phyloP scores from a whole-genome alignment of 2,888 invertebrate species.

The Drosophila yooni region DNA sequence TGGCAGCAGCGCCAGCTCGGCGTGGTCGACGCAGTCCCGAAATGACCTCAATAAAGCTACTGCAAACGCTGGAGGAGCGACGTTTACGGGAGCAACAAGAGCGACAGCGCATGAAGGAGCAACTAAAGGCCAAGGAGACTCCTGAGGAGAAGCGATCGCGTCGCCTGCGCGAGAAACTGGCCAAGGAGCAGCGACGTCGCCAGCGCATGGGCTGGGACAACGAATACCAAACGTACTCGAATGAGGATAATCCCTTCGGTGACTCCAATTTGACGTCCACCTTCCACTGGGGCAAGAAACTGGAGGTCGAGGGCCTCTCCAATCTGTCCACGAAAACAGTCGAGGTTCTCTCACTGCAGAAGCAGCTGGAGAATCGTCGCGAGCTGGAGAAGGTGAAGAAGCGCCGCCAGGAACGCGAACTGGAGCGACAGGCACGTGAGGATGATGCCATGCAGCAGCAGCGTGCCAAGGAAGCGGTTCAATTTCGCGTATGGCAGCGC shows the following conservation, averaged over 20 bases:
- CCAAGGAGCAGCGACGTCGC: conserved; percentile 93
- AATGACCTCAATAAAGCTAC: conserved; percentile 86
- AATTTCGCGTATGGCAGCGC: conserved; percentile 96
- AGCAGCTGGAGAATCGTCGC: conserved; percentile 95
- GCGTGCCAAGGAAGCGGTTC: conserved; percentile 94
- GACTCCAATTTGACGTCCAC: conserved; percentile 97
- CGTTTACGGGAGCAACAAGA: conserved; percentile 88
- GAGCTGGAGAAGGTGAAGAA: conserved; percentile 98
- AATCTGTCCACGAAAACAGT: conserved; percentile 92
- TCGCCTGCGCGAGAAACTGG: conserved; percentile 95
- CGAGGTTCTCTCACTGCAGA: conserved; percentile 92
- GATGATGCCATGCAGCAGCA: conserved; percentile 94
- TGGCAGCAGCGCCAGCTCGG: not conserved
- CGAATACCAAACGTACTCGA: conserved; percentile 98
- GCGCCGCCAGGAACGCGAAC: conserved; percentile 93
- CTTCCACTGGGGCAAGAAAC: conserved; percentile 98
- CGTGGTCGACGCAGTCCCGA: conserved; percentile 29
- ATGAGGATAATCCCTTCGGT: conserved; percentile 99
- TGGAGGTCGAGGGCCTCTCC: conserved; percentile 95
- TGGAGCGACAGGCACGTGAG: conserved; percentile 92
- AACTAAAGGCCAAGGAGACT: conserved; percentile 95
- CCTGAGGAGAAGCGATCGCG: conserved; percentile 96
- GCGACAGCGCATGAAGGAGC: conserved; percentile 89
- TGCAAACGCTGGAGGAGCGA: conserved; percentile 91
- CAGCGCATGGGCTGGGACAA: conserved; percentile 99